Conservation (phyloP, 2,113 vertebrate genomes). For the Pleuronectes platessa region DNA sequence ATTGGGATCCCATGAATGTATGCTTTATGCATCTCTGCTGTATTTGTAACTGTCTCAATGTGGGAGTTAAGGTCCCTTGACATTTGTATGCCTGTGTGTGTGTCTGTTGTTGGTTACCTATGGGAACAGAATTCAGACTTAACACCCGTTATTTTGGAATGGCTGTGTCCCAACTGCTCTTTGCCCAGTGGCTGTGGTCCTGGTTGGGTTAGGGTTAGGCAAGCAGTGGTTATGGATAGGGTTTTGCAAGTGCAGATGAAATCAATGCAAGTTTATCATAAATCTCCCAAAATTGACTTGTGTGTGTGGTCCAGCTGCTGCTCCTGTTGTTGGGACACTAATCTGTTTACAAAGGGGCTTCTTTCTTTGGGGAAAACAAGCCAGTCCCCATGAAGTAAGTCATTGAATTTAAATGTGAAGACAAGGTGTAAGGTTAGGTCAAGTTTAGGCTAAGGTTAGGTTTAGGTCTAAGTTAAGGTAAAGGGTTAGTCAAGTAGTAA, state of each 20-base stretch:
- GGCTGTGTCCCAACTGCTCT: not conserved
- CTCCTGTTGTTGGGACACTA: too few relatives aligned
- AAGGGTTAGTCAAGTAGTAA: not conserved
- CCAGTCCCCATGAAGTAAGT: too few relatives aligned
- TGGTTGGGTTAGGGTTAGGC: not conserved
- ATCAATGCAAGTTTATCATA: not conserved
- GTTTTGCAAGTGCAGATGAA: not conserved
- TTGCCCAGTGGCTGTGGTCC: not conserved
- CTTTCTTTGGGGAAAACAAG: too few relatives aligned
- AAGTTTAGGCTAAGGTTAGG: too few relatives aligned
- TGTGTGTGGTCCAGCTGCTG: too few relatives aligned
- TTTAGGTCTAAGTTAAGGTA: too few relatives aligned
- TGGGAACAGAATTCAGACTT: not conserved
- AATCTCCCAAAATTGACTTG: not conserved
- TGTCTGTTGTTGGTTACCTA: not conserved
- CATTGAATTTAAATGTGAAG: too few relatives aligned
- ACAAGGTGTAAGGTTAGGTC: not conserved
- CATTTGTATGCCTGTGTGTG: not conserved
- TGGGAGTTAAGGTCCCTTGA: slow-evolving; percentile 11
- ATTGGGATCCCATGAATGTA: slow-evolving; percentile 30
- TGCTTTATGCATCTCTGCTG: slow-evolving; percentile 20
- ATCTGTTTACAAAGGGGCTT: too few relatives aligned
- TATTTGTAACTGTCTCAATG: not conserved
- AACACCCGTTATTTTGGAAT: not conserved
- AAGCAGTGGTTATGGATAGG: not conserved